Conservation (phyloP, 2,113 vertebrate genomes). For the Erythrocebus patas region DNA sequence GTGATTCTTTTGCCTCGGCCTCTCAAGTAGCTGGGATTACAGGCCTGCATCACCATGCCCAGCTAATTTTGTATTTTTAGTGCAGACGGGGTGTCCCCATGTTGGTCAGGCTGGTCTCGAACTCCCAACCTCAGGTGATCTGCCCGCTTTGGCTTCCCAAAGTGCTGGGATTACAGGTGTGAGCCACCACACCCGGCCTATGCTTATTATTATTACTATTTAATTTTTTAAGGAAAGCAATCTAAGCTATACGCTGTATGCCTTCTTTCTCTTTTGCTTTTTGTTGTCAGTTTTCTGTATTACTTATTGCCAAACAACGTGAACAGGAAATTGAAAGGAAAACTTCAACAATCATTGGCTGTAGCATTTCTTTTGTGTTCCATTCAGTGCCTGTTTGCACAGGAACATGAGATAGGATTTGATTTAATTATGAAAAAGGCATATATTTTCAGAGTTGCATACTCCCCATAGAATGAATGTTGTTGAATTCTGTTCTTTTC, state of each 20-base stretch:
- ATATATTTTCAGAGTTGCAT: not conserved
- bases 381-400: not conserved
- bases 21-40: too few relatives aligned
- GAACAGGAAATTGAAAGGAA: not conserved
- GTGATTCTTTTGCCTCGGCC: too few relatives aligned
- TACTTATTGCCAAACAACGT: not conserved
- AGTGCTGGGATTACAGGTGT: too few relatives aligned
- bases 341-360: accelerated
- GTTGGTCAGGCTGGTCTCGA: too few relatives aligned
- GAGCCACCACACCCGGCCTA: too few relatives aligned
- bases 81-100: too few relatives aligned
- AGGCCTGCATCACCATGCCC: too few relatives aligned
- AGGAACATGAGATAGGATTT: accelerated
- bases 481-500: not conserved
- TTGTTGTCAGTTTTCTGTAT: accelerated
- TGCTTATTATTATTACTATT: too few relatives aligned
- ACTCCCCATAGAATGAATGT: accelerated
- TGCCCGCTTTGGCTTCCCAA: too few relatives aligned
- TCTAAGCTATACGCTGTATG: accelerated
- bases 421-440: not conserved
- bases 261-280: not conserved
- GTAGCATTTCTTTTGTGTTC: accelerated
- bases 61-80: too few relatives aligned
- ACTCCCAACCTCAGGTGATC: too few relatives aligned
- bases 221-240: not conserved